phyloP scores from a whole-genome alignment of 2,888 invertebrate species.

The Drosophila buzzatii region DNA sequence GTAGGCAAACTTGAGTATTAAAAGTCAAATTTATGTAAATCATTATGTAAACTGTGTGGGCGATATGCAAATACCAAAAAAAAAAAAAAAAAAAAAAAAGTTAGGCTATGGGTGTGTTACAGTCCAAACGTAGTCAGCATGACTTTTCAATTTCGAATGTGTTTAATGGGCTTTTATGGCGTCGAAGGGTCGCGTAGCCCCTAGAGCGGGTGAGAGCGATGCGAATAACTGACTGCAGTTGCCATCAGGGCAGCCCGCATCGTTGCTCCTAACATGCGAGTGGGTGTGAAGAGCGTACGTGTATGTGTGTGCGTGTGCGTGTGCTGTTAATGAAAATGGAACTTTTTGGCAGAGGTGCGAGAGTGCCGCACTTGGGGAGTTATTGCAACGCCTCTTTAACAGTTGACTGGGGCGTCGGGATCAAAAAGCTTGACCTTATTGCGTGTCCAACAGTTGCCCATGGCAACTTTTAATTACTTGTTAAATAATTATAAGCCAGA shows the following conservation, averaged over 20 bases:
- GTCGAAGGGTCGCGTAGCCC: slow-evolving; percentile 12
- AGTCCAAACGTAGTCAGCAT: slow-evolving; percentile 41
- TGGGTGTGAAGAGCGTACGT: not conserved
- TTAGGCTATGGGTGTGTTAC: not conserved
- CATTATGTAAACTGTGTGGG: slow-evolving; percentile 62
- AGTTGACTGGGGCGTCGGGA: slow-evolving; percentile 3
- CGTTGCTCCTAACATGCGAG: not conserved
- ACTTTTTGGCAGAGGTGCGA: slow-evolving; percentile 10
- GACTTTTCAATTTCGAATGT: slow-evolving; percentile 74
- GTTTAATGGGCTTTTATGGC: slow-evolving; percentile 59
- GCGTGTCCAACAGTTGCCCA: slow-evolving; percentile 22
- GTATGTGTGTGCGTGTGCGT: not conserved
- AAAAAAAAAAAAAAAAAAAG: slow-evolving; percentile 8
- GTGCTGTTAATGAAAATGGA: slow-evolving; percentile 32
- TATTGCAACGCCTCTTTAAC: slow-evolving; percentile 10
- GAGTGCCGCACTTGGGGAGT: slow-evolving; percentile 18
- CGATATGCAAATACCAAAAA: slow-evolving; percentile 40
- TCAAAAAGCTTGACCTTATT: slow-evolving; percentile 12
- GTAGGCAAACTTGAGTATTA: slow-evolving; percentile 61
- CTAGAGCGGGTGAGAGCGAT: slow-evolving; percentile 30
- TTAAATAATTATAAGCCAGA: slow-evolving; percentile 65
- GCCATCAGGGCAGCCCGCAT: slow-evolving; percentile 13
- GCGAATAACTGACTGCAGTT: slow-evolving; percentile 44
- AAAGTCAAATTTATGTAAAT: slow-evolving; percentile 78
- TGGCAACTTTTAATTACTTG: slow-evolving; percentile 62